Conservation (phyloP, 1,140 invertebrate genomes). For the Bombyx mori region ASM3026992v2 NC_085118.1:9626001-9626500, state of each 20-base stretch:
- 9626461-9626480: too few relatives aligned
- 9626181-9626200: slow-evolving; percentile 28
- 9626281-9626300: slow-evolving; percentile 54
- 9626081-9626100: slow-evolving; percentile 47
- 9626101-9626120: slow-evolving; percentile 44
- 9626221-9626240: slow-evolving; percentile 40
- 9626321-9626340: slow-evolving; percentile 22
- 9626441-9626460: neutral
- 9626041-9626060: slow-evolving; percentile 45
- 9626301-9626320: slow-evolving; percentile 36
- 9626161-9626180: slow-evolving; percentile 43
- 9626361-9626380: neutral
- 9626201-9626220: slow-evolving; percentile 40
- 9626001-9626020: too few relatives aligned
- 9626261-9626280: slow-evolving; percentile 45
- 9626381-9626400: too few relatives aligned
- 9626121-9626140: slow-evolving; percentile 27
- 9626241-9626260: slow-evolving; percentile 45
- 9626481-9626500: too few relatives aligned
- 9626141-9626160: slow-evolving; percentile 41
- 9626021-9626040: neutral
- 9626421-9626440: neutral
- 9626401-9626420: neutral
- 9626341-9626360: neutral
- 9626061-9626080: slow-evolving; percentile 41